Conservation (phyloP, 2,113 vertebrate species). For the Pseudorasbora parva region DNA sequence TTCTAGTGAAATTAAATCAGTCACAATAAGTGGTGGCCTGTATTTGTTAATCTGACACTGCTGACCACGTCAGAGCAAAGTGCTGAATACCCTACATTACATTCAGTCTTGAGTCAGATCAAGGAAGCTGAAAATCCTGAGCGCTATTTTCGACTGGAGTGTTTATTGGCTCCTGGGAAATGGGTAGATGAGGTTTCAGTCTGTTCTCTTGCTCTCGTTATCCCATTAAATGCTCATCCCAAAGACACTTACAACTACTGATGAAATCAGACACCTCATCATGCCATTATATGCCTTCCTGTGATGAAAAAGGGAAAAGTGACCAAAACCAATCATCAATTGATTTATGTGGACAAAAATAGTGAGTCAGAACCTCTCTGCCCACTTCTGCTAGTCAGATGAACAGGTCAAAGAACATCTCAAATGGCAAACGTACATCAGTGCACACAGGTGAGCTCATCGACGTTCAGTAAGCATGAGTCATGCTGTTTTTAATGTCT, state of each 20-base stretch:
- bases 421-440: constrained; percentile 64
- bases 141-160: not conserved
- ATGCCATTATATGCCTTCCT: constrained; percentile 46
- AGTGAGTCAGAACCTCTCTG: constrained; percentile 64
- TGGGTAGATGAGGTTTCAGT: constrained; percentile 25
- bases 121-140: not conserved
- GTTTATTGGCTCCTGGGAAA: constrained; percentile 22
- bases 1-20: not conserved
- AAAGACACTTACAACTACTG: constrained; percentile 71
- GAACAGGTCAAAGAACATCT: constrained; percentile 75
- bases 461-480: constrained; percentile 65
- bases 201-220: constrained; percentile 13
- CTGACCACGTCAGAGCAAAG: constrained; percentile 3
- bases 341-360: not conserved
- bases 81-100: not conserved
- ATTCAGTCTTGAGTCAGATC: not conserved
- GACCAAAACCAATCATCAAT: constrained; percentile 2
- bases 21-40: not conserved
- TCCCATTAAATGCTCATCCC: constrained; percentile 60
- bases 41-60: not conserved
- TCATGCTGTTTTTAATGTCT: constrained; percentile 66
- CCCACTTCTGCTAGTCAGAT: constrained; percentile 63
- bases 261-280: constrained; percentile 75
- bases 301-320: constrained; percentile 11
- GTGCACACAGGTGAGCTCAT: constrained; percentile 54